Evolutionary conservation across 2,797 vertebrate genomes (phyloP), one percentile per base, ranked within the genome.

Genomic region (Melanotaenia parkinsoni): DNA sequence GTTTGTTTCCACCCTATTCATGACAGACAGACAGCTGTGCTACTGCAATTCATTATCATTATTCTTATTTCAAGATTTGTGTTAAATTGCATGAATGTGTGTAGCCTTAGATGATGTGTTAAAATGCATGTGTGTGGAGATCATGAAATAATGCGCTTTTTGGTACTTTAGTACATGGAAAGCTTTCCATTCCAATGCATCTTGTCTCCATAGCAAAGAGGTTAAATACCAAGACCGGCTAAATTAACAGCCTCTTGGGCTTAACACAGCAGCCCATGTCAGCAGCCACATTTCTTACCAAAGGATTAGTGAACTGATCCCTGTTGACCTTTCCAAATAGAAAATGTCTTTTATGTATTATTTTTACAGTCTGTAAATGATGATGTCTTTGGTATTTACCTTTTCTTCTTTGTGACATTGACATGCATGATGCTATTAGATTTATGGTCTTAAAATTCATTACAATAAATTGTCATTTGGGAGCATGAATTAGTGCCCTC

Each of bases 41-140:
- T 45, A 18, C 43, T 45, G 16, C 16, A 18, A 45, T 45, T 45
- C 43, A 45, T 45, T 6, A 45, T 45, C 4, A 6, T 18, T 45
- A 45, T 45, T 18, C 4, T 40, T 3, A 32, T 32, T 32, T 32
- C 32, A 32, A 32, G 32, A 32, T 32, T 7, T 32, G 32, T 32
- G 32, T 32, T 32, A 32, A 35, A 22, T 38, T 45, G 11, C 53
- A 72, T n/a, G 13, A 60, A 24, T 72, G 60, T 28, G 37, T 67
- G 54, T 12, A 54, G 9, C 53, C 24, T 22, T 63, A 35, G 66
- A n/a, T 67, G 51, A 50, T 67, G 57, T 58, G 57, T 71, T 63
- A 75, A 62, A 38, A 28, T 75, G 63, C 54, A 60, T 70, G 71
- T 68, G 67, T 77, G 74, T 40, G 38, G 16, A 45, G 16, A 20